phyloP scores from a whole-genome alignment of 1,140 invertebrate genomes.

The Bombus terrestris region DNA sequence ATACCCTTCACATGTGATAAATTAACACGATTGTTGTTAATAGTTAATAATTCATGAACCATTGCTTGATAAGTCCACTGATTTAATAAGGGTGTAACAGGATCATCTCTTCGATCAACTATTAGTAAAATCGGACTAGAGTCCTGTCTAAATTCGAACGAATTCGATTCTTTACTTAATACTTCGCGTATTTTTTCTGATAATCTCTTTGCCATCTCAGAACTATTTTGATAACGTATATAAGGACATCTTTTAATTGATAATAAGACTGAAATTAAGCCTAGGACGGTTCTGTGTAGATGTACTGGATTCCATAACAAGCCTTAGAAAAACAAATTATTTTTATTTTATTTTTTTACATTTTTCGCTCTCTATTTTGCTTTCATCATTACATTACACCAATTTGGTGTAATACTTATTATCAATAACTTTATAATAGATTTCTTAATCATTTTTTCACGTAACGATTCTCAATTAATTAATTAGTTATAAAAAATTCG shows the following conservation, averaged over 20 bases:
- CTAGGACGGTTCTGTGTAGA: conserved; percentile 92
- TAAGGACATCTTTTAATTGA: conserved; percentile 95
- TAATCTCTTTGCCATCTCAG: conserved; percentile 92
- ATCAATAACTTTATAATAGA: background rate
- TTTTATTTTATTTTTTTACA: background rate
- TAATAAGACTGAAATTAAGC: conserved; percentile 93
- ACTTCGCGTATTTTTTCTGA: conserved; percentile 93
- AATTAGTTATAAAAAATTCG: conserved; percentile 14
- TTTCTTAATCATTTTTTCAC: background rate
- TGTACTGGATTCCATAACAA: conserved; percentile 89
- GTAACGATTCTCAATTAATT: background rate
- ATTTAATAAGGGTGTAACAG: conserved; percentile 97
- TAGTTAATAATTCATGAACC: conserved; percentile 98
- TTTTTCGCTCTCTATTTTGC: background rate
- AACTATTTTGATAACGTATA: conserved; percentile 96
- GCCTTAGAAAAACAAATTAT: conserved; percentile 77
- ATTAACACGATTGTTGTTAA: conserved; percentile 97
- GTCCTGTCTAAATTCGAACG: conserved; percentile 93
- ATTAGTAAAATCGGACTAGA: conserved; percentile 92
- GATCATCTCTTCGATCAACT: conserved; percentile 95
- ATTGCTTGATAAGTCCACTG: conserved; percentile 99
- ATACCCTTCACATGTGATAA: conserved; percentile 91
- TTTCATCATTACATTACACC: background rate
- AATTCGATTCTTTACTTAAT: conserved; percentile 92
- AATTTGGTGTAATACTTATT: no score